Percentiles rank a stretch among this genome's conserved stretches.
Evolutionary conservation across 2,888 invertebrate species (phyloP).

Genomic region (Netelia virgata): DNA sequence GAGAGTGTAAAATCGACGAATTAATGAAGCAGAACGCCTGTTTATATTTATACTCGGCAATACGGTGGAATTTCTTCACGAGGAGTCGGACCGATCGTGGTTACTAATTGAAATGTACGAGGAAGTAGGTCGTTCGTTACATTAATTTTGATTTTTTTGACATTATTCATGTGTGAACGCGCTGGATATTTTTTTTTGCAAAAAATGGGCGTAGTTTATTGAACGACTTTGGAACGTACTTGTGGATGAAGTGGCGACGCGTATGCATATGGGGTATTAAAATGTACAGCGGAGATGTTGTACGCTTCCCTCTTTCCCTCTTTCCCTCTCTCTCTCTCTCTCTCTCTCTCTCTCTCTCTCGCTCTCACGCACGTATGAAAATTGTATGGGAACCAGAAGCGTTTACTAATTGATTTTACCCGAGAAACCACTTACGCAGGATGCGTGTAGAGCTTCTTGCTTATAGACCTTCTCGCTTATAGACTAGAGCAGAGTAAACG

Average conservation of each 20-base stretch:
- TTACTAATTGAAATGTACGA: neutral
- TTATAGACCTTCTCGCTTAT: neutral
- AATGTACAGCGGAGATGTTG: neutral
- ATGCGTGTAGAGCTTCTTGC: neutral
- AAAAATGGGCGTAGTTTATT: neutral
- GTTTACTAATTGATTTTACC: constrained; percentile 63
- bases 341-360: neutral
- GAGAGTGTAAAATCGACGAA: constrained; percentile 3
- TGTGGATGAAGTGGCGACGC: neutral
- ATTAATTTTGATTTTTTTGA: neutral
- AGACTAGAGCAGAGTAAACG: constrained; percentile 21
- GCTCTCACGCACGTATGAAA: neutral
- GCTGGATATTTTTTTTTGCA: neutral
- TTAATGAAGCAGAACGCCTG: neutral
- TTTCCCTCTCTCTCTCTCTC: neutral
- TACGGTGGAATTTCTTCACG: neutral
- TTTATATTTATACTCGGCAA: neutral
- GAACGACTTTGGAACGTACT: neutral
- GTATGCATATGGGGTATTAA: neutral
- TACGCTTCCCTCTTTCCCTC: neutral
- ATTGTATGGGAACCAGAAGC: constrained; percentile 50
- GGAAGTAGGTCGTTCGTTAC: constrained; percentile 5
- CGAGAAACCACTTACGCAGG: constrained; percentile 61
- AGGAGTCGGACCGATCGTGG: neutral
- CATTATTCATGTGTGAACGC: neutral